phyloP scores from a whole-genome alignment of 2,888 invertebrate genomes.

The Dryococelus australis region DNA sequence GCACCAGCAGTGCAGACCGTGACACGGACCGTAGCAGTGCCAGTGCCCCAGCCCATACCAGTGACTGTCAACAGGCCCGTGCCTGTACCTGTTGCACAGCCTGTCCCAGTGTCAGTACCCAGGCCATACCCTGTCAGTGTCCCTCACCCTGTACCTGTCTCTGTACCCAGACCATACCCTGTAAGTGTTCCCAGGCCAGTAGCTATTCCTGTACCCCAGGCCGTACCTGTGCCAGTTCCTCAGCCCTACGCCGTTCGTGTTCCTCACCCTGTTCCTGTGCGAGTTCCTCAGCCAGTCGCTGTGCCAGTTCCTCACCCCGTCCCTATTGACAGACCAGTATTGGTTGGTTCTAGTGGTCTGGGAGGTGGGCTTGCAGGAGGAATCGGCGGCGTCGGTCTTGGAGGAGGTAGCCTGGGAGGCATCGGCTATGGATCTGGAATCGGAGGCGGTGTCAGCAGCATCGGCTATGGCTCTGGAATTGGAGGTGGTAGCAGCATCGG shows the following conservation, averaged over 20 bases:
- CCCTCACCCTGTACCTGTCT: slow-evolving; percentile 28
- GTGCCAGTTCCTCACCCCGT: slow-evolving; percentile 23
- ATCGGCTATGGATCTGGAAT: slow-evolving; percentile 16
- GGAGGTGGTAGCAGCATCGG: not conserved
- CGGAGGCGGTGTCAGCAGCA: not conserved
- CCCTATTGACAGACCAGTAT: slow-evolving; percentile 11
- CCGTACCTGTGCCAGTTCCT: slow-evolving; percentile 31
- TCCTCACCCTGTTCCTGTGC: slow-evolving; percentile 34
- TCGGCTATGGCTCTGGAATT: slow-evolving; percentile 19
- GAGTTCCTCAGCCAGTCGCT: slow-evolving; percentile 13
- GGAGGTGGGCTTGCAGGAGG: not conserved
- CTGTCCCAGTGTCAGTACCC: slow-evolving; percentile 33
- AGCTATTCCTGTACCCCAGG: slow-evolving; percentile 22
- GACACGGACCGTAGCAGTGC: slow-evolving; percentile 5
- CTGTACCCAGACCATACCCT: slow-evolving; percentile 31
- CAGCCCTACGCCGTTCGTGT: slow-evolving; percentile 28
- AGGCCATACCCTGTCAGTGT: slow-evolving; percentile 31
- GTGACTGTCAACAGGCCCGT: slow-evolving; percentile 28
- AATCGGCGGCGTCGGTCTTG: not conserved
- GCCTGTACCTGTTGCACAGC: slow-evolving; percentile 30
- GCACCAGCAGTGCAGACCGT: slow-evolving; percentile 8
- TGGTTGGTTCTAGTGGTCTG: not conserved
- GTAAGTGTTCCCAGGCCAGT: slow-evolving; percentile 24
- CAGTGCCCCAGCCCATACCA: slow-evolving; percentile 25
- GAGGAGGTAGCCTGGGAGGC: not conserved